A percentile compares a stretch with the other conserved stretches of the same genome.
phyloP scores from a whole-genome alignment of 2,888 invertebrate species.

The Melolontha melolontha region DNA sequence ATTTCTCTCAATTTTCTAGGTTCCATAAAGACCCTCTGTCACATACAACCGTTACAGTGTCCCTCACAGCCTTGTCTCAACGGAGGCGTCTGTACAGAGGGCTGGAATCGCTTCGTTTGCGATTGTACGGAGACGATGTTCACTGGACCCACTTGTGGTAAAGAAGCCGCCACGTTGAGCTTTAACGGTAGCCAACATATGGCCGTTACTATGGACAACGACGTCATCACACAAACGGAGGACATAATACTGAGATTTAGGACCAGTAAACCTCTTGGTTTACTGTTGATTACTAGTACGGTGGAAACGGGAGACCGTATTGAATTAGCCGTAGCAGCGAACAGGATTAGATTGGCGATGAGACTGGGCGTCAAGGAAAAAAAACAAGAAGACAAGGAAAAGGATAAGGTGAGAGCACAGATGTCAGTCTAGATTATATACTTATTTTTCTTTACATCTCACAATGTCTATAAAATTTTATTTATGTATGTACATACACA shows the following conservation, averaged over 20 bases:
- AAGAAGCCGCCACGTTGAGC: constrained; percentile 88
- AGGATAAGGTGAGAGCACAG: constrained; percentile 60
- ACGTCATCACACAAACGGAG: constrained; percentile 80
- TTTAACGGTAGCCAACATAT: constrained; percentile 92
- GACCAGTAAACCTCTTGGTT: constrained; percentile 81
- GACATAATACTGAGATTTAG: constrained; percentile 88
- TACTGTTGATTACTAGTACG: constrained; percentile 84
- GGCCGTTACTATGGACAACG: constrained; percentile 56
- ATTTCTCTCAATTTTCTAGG: constrained; percentile 67
- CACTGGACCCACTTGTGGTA: constrained; percentile 90
- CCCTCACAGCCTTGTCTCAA: constrained; percentile 90
- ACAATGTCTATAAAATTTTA: too few species aligned
- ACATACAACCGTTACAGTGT: constrained; percentile 84
- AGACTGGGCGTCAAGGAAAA: constrained; percentile 79
- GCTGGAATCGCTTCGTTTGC: constrained; percentile 92
- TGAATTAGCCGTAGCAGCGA: constrained; percentile 87
- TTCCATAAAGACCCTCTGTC: constrained; percentile 90
- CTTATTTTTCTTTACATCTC: not conserved
- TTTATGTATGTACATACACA: too few species aligned
- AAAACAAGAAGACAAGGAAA: constrained; percentile 68
- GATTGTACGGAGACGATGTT: constrained; percentile 92
- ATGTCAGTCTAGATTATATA: not conserved
- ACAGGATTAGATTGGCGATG: constrained; percentile 84
- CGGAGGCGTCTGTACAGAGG: constrained; percentile 88
- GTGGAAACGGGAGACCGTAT: constrained; percentile 84